Base-by-base conservation (phyloP, 2,113 vertebrate genomes). In the Cebidichthys violaceus region DNA sequence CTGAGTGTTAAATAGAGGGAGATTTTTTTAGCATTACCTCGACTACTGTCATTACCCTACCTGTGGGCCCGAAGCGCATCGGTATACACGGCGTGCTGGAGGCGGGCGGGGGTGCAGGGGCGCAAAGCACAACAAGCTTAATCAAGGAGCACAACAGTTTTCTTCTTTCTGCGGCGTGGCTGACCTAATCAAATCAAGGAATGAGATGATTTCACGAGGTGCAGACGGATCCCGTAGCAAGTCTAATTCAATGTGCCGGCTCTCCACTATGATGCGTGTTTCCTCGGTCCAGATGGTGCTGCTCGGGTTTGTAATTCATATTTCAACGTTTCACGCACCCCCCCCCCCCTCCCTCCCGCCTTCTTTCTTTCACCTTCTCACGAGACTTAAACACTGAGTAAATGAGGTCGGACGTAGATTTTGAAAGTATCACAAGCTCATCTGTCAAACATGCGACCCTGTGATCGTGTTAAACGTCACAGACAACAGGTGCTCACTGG, bases 211-310 rank as follows among this genome's bases (percentile, higher is more conserved):
- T 93, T 92, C 92, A 90, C 85, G 71, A 89, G 91, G 89, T 93
- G 88, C 95, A 94, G 94, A 94, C 94, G 94, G 93, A 94, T 93
- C 88, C 90, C 85, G 90, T 90, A 93, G 91, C 93, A 93, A 90
- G 90, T 94, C 88, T 94, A 89, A 94, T 93, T 93, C 91, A 91
- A 91, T 82, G 84, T 78, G 86, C 85, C 75, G 72, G 75, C 92
- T 91, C 89, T 75, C 87, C 85, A 84, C 83, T 86, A 90, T 87
- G 87, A 93, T 93, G 89, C 91, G 92, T 85, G 91, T 94, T 94
- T 93, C 94, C 92, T 93, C 88, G 73, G 90, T 83, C 93, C 94
- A 95, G 95, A 95, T 96, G 94, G 94, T 84, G 88, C 90, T 37
- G 84, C 92, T 86, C 84, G 87, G 85, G 90, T 92, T 92, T 91